Evolutionary conservation across 2,113 vertebrate genomes (phyloP), one percentile per base, ranked within the genome.

Genomic region (Siniperca knerii): DNA sequence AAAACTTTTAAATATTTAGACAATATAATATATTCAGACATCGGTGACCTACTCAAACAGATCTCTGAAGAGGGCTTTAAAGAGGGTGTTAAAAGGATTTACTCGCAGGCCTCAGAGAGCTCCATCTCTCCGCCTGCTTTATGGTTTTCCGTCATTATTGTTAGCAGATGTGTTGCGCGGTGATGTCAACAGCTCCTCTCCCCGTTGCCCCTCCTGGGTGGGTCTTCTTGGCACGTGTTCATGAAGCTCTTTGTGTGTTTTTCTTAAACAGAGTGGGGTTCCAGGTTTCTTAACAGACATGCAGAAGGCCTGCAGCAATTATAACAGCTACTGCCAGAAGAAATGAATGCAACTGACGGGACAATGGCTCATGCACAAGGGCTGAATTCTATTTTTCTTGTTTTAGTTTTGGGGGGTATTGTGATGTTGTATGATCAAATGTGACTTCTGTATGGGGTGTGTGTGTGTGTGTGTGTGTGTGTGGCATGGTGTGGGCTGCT

Each of bases 281-380:
- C 97, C 97, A 40, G 90, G 85, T 57, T 98, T 99, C 91, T 81
- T 99, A 61, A 96, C 94, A 0, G 96, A 97, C 89, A 92, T 98
- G 92, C 93, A 94, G 72, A 97, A 96, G 86, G 98, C 98, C 84
- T 98, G 97, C 88, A 67, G 18, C 75, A 94, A 79, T 50, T 98
- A 98, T 89, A 35, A 48, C 0, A 64, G 18, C 57, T 92, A 89
- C 94, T 87, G 91, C 85, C 77, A 90, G 87, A 92, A 81, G 82
- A 95, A 95, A 67, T 96, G 90, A 96, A 6, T 0, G 8, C 57
- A 9, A 0, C 50, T 2, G 13, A 46, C 3, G 0, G 29, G 3
- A 55, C n/a, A 20, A 0, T 5, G 23, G 37, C 71, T 71, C 60
- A 25, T 0, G 21, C 55, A 60, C 52, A 5, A 79, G 64, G 76